These are phyloP conservation scores for Aphodius sticticus DNA, from an alignment of 2,888 invertebrate species.

Conservation along the genomic window DNA sequence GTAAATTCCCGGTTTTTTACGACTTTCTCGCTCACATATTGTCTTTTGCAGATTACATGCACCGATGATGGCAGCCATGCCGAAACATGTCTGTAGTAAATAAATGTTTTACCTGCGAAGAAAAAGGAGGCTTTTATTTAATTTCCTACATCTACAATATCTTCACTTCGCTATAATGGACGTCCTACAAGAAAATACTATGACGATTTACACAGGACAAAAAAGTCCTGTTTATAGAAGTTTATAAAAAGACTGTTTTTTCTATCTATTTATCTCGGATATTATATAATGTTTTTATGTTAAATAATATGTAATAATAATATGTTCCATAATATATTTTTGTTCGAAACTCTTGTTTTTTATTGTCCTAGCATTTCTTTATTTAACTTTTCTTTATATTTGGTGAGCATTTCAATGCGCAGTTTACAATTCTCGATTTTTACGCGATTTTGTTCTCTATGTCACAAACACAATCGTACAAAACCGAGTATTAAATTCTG, in stretches of 20 bases:
- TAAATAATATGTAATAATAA: background rate
- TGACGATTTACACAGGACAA: background rate
- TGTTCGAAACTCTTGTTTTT: background rate
- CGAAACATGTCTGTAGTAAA: too few species aligned
- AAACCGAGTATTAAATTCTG: background rate
- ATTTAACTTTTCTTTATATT: conserved; percentile 4
- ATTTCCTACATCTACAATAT: too few species aligned
- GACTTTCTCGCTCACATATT: too few species aligned
- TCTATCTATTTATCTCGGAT: background rate
- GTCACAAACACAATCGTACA: background rate
- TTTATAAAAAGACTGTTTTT: conserved; percentile 4
- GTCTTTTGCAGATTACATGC: too few species aligned
- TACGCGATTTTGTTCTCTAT: conserved; percentile 4
- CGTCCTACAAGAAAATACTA: background rate
- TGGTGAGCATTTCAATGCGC: background rate
- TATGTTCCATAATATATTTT: background rate
- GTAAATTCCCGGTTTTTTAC: too few species aligned
- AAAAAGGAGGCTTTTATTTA: too few species aligned
- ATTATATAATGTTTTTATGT: background rate
- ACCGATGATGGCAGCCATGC: too few species aligned
- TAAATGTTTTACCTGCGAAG: too few species aligned
- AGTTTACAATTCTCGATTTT: background rate
- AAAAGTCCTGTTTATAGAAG: background rate
- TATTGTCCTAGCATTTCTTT: background rate
- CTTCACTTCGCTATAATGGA: too few species aligned